Evolutionary conservation across 2,113 vertebrate species (phyloP), one percentile per base, ranked within the genome.

Genomic region (Bambusicola thoracicus): DNA sequence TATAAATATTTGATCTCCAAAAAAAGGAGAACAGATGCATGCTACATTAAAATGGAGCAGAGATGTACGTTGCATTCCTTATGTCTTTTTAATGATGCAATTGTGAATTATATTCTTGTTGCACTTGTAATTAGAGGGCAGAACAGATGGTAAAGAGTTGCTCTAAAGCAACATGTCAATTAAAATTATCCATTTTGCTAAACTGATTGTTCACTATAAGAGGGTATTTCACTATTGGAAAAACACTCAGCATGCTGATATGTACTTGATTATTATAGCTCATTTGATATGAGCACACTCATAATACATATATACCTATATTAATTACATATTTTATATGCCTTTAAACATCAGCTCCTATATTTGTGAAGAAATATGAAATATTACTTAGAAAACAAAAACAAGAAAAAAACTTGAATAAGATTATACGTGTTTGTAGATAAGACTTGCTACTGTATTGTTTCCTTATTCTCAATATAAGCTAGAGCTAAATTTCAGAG

Each of bases 71-170:
- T 97, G 96, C 97, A 95, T 96, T 97, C 96, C 95, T 97, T 97
- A 97, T 97, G 95, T 93, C 92, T 97, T 97, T 97, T 97, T 97
- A 97, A 97, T 98, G 96, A 97, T 97, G 96, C 97, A 97, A 85
- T 97, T 97, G 96, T 97, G 98, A 97, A 97, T 97, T 96, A 97
- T 97, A 97, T 96, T 98, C 95, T 94, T 97, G 96, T 97, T 98
- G 97, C 95, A 94, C 97, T 98, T 97, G 95, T 98, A 97, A 97
- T 98, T 98, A 97, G 97, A 97, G 94, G 96, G 92, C 48, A 30
- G 41, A 96, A 97, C 97, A 98, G 97, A 98, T 98, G 97, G 97
- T 85, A 94, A 97, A 97, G 91, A 55, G 95, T 97, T 97, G 81
- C 96, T 98, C 93, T 96, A 93, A 97, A 98, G 92, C 93, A 96